Percentiles rank a stretch among this genome's conserved stretches.
These are phyloP conservation scores for Heliothis peltigera DNA, from an alignment of 2,888 invertebrate genomes.

Conservation along the genomic window DNA sequence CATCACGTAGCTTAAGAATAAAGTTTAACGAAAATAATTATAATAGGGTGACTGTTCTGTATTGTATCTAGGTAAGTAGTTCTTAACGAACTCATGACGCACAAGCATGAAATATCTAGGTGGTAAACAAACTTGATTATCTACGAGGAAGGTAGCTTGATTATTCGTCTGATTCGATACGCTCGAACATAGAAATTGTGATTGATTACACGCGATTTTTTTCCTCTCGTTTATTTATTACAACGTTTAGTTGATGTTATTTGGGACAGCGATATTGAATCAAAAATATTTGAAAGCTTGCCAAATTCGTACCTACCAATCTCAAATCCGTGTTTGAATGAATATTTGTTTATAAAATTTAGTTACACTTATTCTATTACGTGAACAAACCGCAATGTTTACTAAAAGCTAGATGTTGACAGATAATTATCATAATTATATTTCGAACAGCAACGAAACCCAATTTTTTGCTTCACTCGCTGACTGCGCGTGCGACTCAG, in stretches of 20 bases:
- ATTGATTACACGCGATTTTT: slow-evolving; percentile 44
- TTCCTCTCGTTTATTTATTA: slow-evolving; percentile 16
- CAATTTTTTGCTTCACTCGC: slow-evolving; percentile 57
- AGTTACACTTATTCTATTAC: slow-evolving; percentile 10
- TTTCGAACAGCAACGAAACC: slow-evolving; percentile 45
- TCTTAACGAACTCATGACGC: slow-evolving; percentile 55
- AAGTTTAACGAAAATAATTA: slow-evolving; percentile 68
- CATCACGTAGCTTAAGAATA: slow-evolving; percentile 50
- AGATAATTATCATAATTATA: slow-evolving; percentile 56
- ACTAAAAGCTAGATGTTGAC: slow-evolving; percentile 40
- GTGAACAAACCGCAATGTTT: slow-evolving; percentile 20
- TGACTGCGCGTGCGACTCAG: slow-evolving; percentile 58
- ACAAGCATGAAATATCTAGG: slow-evolving; percentile 31
- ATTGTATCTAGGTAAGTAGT: slow-evolving; percentile 60
- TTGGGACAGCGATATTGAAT: slow-evolving; percentile 13
- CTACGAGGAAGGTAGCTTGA: slow-evolving; percentile 36
- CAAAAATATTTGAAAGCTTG: slow-evolving; percentile 39
- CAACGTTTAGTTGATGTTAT: slow-evolving; percentile 19
- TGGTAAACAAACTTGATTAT: slow-evolving; percentile 57
- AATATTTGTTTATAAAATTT: slow-evolving; percentile 8
- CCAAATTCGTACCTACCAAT: slow-evolving; percentile 19
- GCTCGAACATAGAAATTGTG: slow-evolving; percentile 36
- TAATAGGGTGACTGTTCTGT: slow-evolving; percentile 64
- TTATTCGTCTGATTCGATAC: slow-evolving; percentile 34
- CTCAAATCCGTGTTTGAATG: slow-evolving; percentile 10